phyloP scores from a whole-genome alignment of 2,888 invertebrate genomes.

The Girardia tigrina region DNA sequence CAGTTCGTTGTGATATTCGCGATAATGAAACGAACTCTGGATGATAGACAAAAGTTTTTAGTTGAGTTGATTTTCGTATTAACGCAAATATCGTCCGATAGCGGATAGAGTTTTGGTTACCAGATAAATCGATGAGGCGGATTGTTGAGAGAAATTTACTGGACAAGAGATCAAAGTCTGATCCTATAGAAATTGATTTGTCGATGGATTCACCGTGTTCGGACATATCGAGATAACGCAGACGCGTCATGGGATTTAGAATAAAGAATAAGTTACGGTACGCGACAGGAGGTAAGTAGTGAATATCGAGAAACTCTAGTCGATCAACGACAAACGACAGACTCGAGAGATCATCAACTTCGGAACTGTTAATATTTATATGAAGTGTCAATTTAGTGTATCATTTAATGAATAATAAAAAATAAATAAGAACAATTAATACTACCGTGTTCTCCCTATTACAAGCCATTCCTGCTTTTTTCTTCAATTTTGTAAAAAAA shows the following conservation, averaged over 20 bases:
- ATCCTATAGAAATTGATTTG: neutral
- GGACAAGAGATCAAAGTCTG: neutral
- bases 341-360: constrained; percentile 57
- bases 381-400: too few relatives aligned
- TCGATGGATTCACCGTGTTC: neutral
- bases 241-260: neutral
- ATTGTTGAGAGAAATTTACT: neutral
- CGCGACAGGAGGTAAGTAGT: constrained; percentile 40
- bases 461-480: too few relatives aligned
- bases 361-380: constrained; percentile 60
- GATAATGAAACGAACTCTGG: neutral
- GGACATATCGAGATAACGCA: neutral
- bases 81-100: neutral
- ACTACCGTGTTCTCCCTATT: too few relatives aligned
- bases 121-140: neutral
- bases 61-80: neutral
- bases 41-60: neutral
- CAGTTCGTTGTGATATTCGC: neutral
- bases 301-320: constrained; percentile 56
- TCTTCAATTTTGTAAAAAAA: too few relatives aligned
- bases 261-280: neutral
- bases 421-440: too few relatives aligned
- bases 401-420: too few relatives aligned
- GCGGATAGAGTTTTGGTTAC: neutral
- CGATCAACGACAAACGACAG: constrained; percentile 55